phyloP scores from a whole-genome alignment of 37 sponge, comb jelly and placozoan species.

The Lycopodina hypogea region DNA sequence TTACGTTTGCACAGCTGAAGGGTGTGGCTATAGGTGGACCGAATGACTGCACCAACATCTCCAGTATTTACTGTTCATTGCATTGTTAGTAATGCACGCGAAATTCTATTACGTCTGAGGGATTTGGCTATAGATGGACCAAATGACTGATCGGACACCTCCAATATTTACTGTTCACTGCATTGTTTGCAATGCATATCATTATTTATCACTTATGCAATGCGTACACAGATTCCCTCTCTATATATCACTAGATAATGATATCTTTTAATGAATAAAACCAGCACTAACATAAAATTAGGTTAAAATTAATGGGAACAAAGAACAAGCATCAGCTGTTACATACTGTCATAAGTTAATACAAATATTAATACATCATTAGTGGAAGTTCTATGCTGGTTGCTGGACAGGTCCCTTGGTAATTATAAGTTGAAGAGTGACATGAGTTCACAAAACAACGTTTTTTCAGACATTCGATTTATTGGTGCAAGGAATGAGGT shows the following conservation, averaged over 20 bases:
- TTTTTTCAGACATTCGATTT: no score
- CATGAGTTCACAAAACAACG: no score
- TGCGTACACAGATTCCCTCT: no score
- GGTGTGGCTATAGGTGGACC: conserved; percentile 96
- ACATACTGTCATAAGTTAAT: no score
- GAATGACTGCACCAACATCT: conserved; percentile 48
- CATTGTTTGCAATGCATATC: conserved; percentile 48
- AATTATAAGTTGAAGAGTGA: neutral
- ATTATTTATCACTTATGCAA: conserved; percentile 94
- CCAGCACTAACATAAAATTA: neutral
- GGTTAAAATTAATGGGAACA: no score
- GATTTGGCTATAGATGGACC: conserved; percentile 95
- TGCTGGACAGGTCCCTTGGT: no score
- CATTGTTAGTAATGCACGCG: conserved; percentile 48
- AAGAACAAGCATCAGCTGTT: no score
- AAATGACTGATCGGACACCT: conserved; percentile 39
- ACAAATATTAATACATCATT: no score
- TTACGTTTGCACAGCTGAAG: conserved; percentile 93
- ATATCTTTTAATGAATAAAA: no score
- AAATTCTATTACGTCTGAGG: conserved; percentile 95
- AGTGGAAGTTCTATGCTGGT: no score
- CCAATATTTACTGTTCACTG: neutral
- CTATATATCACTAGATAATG: no score
- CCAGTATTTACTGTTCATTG: neutral
- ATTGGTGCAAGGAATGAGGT: no score